Percentiles rank a stretch among this genome's conserved stretches.
Evolutionary conservation across 2,113 vertebrate species (phyloP).

Genomic region (Melierax canorus): DNA sequence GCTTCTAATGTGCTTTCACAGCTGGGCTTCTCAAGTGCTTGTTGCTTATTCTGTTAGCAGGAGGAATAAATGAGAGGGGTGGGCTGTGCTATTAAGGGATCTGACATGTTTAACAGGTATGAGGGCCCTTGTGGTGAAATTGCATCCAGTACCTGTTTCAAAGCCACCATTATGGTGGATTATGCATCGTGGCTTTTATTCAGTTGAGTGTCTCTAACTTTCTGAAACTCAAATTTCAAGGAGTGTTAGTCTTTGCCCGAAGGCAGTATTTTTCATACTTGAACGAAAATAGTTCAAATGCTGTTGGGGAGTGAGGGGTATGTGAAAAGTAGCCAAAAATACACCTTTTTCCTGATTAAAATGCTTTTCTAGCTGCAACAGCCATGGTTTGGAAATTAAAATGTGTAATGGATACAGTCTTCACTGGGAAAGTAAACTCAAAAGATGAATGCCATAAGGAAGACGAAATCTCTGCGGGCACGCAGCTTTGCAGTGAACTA

Average conservation of each 20-base stretch:
- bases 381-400: not conserved
- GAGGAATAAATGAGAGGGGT: not conserved
- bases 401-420: not conserved
- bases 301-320: not conserved
- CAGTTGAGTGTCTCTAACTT: not conserved
- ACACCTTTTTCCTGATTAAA: slow-evolving; percentile 9
- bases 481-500: not conserved
- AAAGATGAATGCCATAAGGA: not conserved
- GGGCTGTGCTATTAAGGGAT: not conserved
- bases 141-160: not conserved
- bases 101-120: not conserved
- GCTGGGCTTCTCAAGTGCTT: not conserved
- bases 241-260: slow-evolving; percentile 1
- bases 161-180: not conserved
- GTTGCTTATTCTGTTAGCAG: not conserved
- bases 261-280: not conserved
- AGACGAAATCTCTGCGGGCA: not conserved
- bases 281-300: not conserved
- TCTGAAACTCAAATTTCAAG: not conserved
- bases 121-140: not conserved
- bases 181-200: not conserved
- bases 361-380: not conserved
- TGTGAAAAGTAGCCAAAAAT: not conserved
- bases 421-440: not conserved
- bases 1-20: slow-evolving; percentile 1